Base-by-base conservation (phyloP, 1,140 invertebrate genomes). In the Epicauta chinensis region DNA sequence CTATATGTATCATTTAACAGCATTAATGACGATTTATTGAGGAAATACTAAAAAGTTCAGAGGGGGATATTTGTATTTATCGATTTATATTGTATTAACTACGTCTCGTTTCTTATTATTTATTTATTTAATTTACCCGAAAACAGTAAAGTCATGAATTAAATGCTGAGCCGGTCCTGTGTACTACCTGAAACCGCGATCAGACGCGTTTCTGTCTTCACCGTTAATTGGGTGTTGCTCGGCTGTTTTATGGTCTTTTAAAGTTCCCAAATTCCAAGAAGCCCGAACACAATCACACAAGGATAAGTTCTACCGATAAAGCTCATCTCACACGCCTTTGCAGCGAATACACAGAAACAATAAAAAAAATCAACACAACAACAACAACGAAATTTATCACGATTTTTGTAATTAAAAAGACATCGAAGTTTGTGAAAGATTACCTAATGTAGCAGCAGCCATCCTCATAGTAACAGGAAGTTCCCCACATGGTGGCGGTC, bases 381-480 rank as follows among this genome's bases (percentile, higher is more conserved):
- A n/a, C n/a, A n/a, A n/a, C n/a, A 23, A 23, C 23, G 7, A 23
- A 7, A 23, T 23, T 23, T 23, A 23, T 23, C 23, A 23, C 23
- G 23, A 23, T 23, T 5, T 23, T 23, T 3, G 23, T 2, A 23
- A 23, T 23, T 23, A 23, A 23, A 23, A 23, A 23, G 7, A 5
- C 23, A 7, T 5, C 1, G 23, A 23, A 23, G 7, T 23, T 23
- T 23, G 11, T 10, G 10, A 13, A 13, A 39, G n/a, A 77, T 80
- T 73, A 86, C 83, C 83, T 58, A 86, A 70, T 31, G 83, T 79
- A 34, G 78, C 79, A 53, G 79, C 78, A n/a, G 82, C 78, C 66
- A 86, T 80, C 61, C 83, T 75, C 80, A 88, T 83, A 0, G 77
- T 78, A 16, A 83, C 78, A 36, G 80, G 81, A 50, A 83, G 71